Evolutionary conservation across 2,797 vertebrate genomes (phyloP), one percentile per base, ranked within the genome.

Genomic region (Notolepis coatsorum): DNA sequence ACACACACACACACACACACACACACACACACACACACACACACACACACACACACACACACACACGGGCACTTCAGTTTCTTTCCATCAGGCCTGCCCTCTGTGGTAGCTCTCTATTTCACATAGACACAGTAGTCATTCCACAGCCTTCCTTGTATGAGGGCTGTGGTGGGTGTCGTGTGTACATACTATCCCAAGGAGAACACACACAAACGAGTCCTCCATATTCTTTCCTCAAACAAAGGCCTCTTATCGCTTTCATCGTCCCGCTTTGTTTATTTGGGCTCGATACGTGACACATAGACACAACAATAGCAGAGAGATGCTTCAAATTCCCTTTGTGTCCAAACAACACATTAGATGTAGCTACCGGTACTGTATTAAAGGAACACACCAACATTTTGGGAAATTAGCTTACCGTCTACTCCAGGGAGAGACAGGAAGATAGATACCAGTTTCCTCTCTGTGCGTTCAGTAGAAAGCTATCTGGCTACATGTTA

Each of bases 111-210:
- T 24, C 38, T 71, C 24, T 83, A 49, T 75, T 83, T 78, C 37
- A 61, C 65, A 80, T 71, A 79, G 64, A 57, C 30, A 39, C 67
- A 6, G 38, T n/a, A 69, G 59, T 64, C 33, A 61, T 51, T 15
- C 64, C 59, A 75, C 71, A 56, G 78, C 72, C 77, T 82, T 81
- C 67, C 28, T 20, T 7, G 12, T n/a, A 33, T 77, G 51, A 30
- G 49, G 68, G 61, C 42, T 56, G 54, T 37, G 12, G 12, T 37
- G 10, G 12, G 12, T 37, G 35, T 37, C 35, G 12, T 37, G n/a
- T n/a, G n/a, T n/a, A n/a, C n/a, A n/a, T n/a, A n/a, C n/a, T n/a
- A n/a, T n/a, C n/a, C n/a, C n/a, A n/a, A n/a, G n/a, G n/a, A n/a
- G n/a, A n/a, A n/a, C n/a, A n/a, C n/a, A n/a, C n/a, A n/a, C n/a